Evolutionary conservation across 92 coral and sea anemone genomes (phyloP), one percentile per base, ranked within the genome.

Genomic region (Phenganax stokvisi): DNA sequence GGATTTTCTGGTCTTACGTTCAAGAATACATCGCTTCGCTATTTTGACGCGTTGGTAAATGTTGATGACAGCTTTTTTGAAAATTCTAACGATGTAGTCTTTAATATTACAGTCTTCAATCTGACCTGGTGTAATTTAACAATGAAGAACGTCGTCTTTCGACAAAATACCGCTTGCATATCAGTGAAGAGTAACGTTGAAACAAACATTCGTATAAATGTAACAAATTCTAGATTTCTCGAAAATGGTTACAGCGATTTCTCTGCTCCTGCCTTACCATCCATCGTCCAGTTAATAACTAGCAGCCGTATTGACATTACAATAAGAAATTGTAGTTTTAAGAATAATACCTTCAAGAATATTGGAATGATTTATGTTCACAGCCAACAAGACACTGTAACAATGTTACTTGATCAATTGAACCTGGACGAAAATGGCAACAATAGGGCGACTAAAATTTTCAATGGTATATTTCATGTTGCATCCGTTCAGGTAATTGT

Each of bases 1-100:
- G 37, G 55, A 54, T 71, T 85, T 29, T 72, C 84, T 59, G 84
- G 71, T 37, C 87, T 85, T 27, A 16, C 59, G 6, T 85, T 85
- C 47, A 12, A 51, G 60, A 62, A 58, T 13, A 68, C 87, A 53
- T 76, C 84, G 9, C 80, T 85, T 54, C 77, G 75, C 72, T 78
- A 78, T 68, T 67, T 77, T 11, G 84, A 85, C 47, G 83, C 76
- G 37, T 67, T 74, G 8, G 57, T 44, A 0, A 52, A 51, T 6
- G 80, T 76, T 54, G 67, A 56, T 56, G 84, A 77, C n/a, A 77
- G 83, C 13, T 8, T 25, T 51, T 84, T 84, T 68, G 27, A 60
- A 0, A 64, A 77, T 31, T 77, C 64, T 25, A 13, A 63, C 15
- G 13, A 31, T 7, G 60, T 28, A 44, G 76, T 37, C 70, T 56